Evolutionary conservation across 2,888 invertebrate species (phyloP).

Genomic region (Diaprepes abbreviatus): DNA sequence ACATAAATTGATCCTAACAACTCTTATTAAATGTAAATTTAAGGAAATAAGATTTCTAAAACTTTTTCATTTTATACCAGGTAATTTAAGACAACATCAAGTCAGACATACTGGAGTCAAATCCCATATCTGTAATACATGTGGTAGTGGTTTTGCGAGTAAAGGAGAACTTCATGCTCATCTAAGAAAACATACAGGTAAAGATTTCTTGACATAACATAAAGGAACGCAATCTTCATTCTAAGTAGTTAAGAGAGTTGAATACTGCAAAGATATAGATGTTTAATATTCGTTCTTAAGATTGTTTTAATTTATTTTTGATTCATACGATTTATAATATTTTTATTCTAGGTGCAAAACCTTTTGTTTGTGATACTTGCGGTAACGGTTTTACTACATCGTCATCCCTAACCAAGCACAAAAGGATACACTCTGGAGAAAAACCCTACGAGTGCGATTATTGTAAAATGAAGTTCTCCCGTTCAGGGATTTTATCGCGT

Average conservation of each 20-base stretch:
- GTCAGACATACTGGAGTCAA: constrained; percentile 68
- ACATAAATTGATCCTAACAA: too few species aligned
- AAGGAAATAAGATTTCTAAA: too few species aligned
- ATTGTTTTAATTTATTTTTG: too few species aligned
- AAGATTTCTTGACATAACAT: not conserved
- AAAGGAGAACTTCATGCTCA: constrained; percentile 68
- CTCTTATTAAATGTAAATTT: too few species aligned
- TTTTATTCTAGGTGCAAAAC: constrained; percentile 66
- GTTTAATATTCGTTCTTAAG: too few species aligned
- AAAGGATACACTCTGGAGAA: constrained; percentile 72
- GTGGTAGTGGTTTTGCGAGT: constrained; percentile 67
- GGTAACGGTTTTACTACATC: constrained; percentile 67
- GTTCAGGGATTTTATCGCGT: constrained; percentile 71
- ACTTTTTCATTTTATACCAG: constrained; percentile 32
- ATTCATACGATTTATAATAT: too few species aligned
- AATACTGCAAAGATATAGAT: too few species aligned
- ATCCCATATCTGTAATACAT: constrained; percentile 67
- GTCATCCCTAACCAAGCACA: constrained; percentile 73
- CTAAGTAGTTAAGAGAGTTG: too few species aligned
- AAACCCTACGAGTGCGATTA: constrained; percentile 77
- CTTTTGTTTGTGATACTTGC: constrained; percentile 65
- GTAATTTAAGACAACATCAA: constrained; percentile 66
- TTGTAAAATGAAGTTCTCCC: constrained; percentile 72
- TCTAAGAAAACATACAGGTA: constrained; percentile 67
- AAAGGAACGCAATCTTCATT: not conserved